Percentiles rank a stretch among this genome's conserved stretches.
Conservation (phyloP, 1,140 invertebrate genomes). For the Acyrthosiphon pisum region DNA sequence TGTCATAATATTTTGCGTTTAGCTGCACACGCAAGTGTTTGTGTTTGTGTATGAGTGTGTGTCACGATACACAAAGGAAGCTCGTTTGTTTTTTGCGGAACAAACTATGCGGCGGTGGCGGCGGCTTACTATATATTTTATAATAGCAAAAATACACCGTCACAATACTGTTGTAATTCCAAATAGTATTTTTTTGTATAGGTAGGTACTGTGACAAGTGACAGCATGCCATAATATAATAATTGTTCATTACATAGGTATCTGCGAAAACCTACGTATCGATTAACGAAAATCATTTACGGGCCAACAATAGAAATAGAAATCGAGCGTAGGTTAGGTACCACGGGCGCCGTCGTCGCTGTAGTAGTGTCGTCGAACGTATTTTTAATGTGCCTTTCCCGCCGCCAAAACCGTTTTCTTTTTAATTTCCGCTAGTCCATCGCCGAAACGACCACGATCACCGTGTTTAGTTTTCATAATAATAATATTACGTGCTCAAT, state of each 20-base stretch:
- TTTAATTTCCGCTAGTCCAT: neutral
- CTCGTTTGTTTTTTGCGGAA: neutral
- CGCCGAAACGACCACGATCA: neutral
- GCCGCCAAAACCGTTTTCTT: neutral
- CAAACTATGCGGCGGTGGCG: neutral
- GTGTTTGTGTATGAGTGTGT: neutral
- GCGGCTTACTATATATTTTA: neutral
- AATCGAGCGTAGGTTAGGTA: neutral
- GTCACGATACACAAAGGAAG: neutral
- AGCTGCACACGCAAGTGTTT: too few relatives aligned
- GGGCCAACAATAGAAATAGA: neutral
- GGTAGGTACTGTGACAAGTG: neutral
- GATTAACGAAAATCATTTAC: constrained; percentile 24
- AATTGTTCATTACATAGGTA: neutral
- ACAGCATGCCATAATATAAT: neutral
- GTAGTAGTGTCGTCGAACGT: neutral
- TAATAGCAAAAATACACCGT: neutral
- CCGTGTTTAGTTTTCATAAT: neutral
- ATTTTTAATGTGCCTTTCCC: neutral
- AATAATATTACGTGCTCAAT: neutral
- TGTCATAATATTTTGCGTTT: neutral
- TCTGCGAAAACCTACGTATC: neutral
- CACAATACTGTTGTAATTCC: neutral
- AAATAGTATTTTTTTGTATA: neutral
- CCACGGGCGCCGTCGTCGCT: neutral